Conservation (phyloP, 92 coral and sea anemone genomes). For the Umimayanthus chanpuru region DNA sequence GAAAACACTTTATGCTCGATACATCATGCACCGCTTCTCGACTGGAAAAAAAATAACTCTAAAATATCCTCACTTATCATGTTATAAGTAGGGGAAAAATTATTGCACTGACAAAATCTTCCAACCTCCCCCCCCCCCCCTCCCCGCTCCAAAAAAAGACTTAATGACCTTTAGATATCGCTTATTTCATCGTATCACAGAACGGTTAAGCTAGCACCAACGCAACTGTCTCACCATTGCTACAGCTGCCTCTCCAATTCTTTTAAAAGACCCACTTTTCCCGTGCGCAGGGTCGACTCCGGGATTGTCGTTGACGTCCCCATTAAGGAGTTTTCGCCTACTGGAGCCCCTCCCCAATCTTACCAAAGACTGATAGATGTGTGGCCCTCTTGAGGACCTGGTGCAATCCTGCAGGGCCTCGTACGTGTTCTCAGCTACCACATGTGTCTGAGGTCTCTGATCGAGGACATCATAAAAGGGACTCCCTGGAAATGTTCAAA, state of each 20-base stretch:
- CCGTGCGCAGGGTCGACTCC: background rate
- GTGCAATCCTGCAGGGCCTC: constrained; percentile 8
- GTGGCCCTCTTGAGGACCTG: background rate
- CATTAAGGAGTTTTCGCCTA: background rate
- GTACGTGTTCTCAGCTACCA: constrained; percentile 14
- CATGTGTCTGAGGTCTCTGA: background rate
- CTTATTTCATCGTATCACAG: background rate
- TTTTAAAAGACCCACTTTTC: constrained; percentile 18
- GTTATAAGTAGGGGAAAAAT: no score
- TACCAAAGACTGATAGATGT: constrained; percentile 36
- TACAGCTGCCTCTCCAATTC: background rate
- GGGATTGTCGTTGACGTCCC: background rate
- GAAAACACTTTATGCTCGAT: no score
- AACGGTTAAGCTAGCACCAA: background rate
- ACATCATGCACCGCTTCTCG: no score
- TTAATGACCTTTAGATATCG: no score
- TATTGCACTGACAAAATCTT: no score
- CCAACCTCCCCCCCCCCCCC: no score
- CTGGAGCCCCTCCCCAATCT: constrained; percentile 7
- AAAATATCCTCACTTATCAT: no score
- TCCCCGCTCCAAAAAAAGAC: no score
- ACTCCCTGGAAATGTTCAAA: background rate
- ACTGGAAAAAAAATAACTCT: no score
- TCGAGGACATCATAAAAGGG: constrained; percentile 5
- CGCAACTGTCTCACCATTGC: background rate